Evolutionary conservation across 2,113 vertebrate genomes (phyloP).

Genomic region (Notiomystis cincta): DNA sequence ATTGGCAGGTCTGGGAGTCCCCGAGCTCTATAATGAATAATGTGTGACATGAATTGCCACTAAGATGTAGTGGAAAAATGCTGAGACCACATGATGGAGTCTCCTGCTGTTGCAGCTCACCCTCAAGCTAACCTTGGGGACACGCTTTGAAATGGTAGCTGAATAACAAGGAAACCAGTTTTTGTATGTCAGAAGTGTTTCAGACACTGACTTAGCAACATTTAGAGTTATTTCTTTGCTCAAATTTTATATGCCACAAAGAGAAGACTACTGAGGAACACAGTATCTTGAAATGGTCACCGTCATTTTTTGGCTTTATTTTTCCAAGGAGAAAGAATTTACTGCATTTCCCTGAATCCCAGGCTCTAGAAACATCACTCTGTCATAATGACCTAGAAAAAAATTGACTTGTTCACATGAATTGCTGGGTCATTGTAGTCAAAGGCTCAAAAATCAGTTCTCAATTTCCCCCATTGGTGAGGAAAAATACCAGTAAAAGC

Average conservation of each 20-base stretch:
- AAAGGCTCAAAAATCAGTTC: neutral
- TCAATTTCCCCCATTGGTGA: neutral
- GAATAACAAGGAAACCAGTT: neutral
- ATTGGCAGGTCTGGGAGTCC: neutral
- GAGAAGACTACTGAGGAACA: neutral
- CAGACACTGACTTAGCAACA: conserved; percentile 2
- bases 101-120: neutral
- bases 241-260: neutral
- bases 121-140: conserved; percentile 44
- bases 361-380: neutral
- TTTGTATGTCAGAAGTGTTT: neutral
- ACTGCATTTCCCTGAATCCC: neutral
- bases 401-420: neutral
- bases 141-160: conserved; percentile 15
- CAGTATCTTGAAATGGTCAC: neutral
- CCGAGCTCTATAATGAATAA: neutral
- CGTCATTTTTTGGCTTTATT: neutral
- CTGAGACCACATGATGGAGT: neutral
- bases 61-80: neutral
- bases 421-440: neutral
- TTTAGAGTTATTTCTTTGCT: neutral
- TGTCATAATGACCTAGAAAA: neutral
- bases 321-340: neutral
- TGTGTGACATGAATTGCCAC: conserved; percentile 4
- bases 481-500: neutral